Conservation (phyloP, 2,888 invertebrate genomes). For the Dolichopus griseipennis region DNA sequence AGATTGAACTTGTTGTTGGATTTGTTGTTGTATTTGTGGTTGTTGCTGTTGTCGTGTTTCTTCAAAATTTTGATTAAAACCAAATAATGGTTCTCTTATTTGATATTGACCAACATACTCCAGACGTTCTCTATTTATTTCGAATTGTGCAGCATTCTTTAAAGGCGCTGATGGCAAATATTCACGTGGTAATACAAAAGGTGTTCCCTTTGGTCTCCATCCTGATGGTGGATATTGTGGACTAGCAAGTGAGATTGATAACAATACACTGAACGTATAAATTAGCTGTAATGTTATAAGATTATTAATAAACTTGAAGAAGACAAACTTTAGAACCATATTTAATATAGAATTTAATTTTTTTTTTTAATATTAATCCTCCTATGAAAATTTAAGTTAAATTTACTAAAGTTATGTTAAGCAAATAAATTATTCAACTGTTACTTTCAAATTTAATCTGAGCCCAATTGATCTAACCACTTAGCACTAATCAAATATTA, state of each 20-base stretch:
- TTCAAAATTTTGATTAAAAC: conserved; percentile 28
- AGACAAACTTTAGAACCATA: no score
- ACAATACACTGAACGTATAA: conserved; percentile 21
- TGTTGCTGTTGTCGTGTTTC: conserved; percentile 8
- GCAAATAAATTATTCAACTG: neutral
- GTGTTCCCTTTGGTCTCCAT: conserved; percentile 39
- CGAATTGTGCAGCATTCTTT: conserved; percentile 25
- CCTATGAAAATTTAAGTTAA: neutral
- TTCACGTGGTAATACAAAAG: conserved; percentile 37
- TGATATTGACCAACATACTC: conserved; percentile 31
- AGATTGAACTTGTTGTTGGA: conserved; percentile 23
- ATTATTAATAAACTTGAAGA: no score
- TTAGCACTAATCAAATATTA: no score
- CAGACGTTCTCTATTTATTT: conserved; percentile 33
- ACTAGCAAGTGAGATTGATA: conserved; percentile 26
- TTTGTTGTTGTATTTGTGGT: conserved; percentile 14
- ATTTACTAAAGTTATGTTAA: neutral
- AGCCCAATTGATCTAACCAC: no score
- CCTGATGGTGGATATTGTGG: conserved; percentile 41
- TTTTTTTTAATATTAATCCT: neutral
- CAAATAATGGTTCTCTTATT: conserved; percentile 23
- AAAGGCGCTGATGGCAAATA: conserved; percentile 26
- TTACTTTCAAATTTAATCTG: neutral
- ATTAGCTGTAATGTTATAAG: conserved; percentile 26
- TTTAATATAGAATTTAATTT: no score